phyloP scores from a whole-genome alignment of 1,140 invertebrate species.

The Octopus sinensis region DNA sequence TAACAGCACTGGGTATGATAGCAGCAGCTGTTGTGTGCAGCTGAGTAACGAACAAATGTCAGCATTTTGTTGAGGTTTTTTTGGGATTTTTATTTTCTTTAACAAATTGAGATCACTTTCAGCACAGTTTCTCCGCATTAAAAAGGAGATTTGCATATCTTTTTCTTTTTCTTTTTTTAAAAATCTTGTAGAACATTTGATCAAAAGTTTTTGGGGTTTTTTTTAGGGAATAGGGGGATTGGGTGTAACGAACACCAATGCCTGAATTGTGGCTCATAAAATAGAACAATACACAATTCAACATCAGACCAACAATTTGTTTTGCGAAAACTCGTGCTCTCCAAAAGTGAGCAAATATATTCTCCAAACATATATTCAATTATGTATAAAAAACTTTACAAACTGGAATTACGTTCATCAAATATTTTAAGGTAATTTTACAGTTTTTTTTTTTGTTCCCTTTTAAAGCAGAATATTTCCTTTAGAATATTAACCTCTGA shows the following conservation, averaged over 20 bases:
- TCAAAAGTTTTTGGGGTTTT: neutral
- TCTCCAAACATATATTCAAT: conserved; percentile 24
- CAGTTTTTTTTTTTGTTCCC: conserved; percentile 9
- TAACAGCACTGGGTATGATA: conserved; percentile 9
- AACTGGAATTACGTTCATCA: conserved; percentile 24
- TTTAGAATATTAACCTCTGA: conserved; percentile 8
- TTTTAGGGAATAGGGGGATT: conserved; percentile 7
- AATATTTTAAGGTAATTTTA: conserved; percentile 13
- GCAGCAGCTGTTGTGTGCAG: conserved; percentile 10
- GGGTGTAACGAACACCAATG: conserved; percentile 17
- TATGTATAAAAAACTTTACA: conserved; percentile 25
- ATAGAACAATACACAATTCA: conserved; percentile 26
- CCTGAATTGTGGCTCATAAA: conserved; percentile 21
- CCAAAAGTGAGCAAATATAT: conserved; percentile 24
- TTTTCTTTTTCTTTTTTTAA: conserved; percentile 15
- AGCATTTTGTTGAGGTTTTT: conserved; percentile 6
- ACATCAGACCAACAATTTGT: conserved; percentile 20
- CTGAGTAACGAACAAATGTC: conserved; percentile 7
- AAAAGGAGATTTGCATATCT: conserved; percentile 3
- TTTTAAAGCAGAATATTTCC: conserved; percentile 15
- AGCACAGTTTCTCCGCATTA: conserved; percentile 12
- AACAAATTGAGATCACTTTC: conserved; percentile 15
- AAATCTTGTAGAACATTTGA: conserved; percentile 11
- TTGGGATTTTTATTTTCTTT: neutral
- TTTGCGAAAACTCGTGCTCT: conserved; percentile 14